These are phyloP conservation scores for Oxystoma pomonae DNA, from an alignment of 2,888 invertebrate genomes.

Conservation along the genomic window DNA sequence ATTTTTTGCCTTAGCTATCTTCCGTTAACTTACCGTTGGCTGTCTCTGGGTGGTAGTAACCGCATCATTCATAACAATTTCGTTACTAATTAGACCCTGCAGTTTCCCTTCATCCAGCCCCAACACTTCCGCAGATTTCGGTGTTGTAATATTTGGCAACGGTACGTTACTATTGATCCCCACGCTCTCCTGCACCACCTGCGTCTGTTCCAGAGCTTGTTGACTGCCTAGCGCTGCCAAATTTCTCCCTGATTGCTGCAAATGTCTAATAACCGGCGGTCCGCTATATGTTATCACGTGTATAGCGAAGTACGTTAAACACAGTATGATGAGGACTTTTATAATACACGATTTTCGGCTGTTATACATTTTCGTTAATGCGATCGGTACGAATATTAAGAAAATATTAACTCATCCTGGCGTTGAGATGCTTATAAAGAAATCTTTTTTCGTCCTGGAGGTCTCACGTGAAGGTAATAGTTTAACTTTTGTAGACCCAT, in stretches of 20 bases:
- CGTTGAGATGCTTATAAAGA: not conserved
- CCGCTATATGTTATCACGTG: constrained; percentile 40
- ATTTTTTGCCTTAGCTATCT: too few relatives aligned
- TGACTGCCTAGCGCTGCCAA: constrained; percentile 43
- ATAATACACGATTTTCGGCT: constrained; percentile 39
- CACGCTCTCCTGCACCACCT: constrained; percentile 22
- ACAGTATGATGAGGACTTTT: constrained; percentile 38
- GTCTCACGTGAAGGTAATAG: constrained; percentile 41
- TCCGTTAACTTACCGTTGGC: not conserved
- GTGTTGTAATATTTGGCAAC: not conserved
- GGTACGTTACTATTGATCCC: not conserved
- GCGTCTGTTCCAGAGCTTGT: constrained; percentile 24
- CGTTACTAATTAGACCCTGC: not conserved
- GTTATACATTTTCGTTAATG: constrained; percentile 38
- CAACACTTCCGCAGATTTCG: not conserved
- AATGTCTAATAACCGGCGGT: constrained; percentile 39
- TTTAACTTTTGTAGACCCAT: constrained; percentile 40
- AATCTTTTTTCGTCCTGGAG: constrained; percentile 42
- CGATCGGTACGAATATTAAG: not conserved
- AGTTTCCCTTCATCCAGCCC: not conserved
- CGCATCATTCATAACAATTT: not conserved
- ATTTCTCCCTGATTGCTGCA: constrained; percentile 48
- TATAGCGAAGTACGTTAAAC: constrained; percentile 37
- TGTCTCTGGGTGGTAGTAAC: not conserved
- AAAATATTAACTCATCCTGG: not conserved